Evolutionary conservation across 2,888 invertebrate genomes (phyloP), one percentile per base, ranked within the genome.

Genomic region (Adelognathus sp.): DNA sequence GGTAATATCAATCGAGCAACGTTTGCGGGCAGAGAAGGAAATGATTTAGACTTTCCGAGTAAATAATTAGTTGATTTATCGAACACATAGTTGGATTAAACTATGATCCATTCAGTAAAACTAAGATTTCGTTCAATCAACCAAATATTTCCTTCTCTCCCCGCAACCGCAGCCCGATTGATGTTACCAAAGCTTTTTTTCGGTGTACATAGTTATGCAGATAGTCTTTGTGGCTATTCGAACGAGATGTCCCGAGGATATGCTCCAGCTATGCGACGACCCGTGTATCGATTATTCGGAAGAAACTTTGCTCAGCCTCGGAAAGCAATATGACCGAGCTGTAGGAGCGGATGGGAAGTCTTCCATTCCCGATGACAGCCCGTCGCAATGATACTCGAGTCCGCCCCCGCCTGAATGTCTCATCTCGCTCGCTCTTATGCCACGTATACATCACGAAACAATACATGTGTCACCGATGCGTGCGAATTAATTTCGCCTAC

Each of bases 401-500:
- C n/a, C 46, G 24, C 18, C 46, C 46, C 1, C 21, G 46, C n/a
- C n/a, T n/a, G n/a, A n/a, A n/a, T 44, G 14, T 46, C 46, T 24
- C 46, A 18, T 46, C n/a, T 46, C 46, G 24, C 24, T 46, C 46
- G 3, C 18, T 21, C 21, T 11, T 9, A n/a, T 1, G 24, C n/a
- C n/a, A n/a, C n/a, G n/a, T n/a, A n/a, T n/a, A n/a, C n/a, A 33
- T 11, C 16, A 16, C 16, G 16, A n/a, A 36, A 33, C 58, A 24
- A 46, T 46, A 33, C 36, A n/a, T n/a, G 24, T 7, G 31, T 11
- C 36, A 11, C 36, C 18, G 54, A 9, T 33, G 66, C 66, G 60
- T 52, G 70, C 36, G 75, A 39, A 79, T 75, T 79, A 75, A 79
- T 79, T 79, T 79, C 71, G 61, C 71, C 70, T 76, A 66, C 72